Percentiles rank a stretch among this genome's conserved stretches.
Evolutionary conservation across 35 echinoderm and acorn worm genomes (phyloP).

Genomic region (Eucidaris tribuloides): DNA sequence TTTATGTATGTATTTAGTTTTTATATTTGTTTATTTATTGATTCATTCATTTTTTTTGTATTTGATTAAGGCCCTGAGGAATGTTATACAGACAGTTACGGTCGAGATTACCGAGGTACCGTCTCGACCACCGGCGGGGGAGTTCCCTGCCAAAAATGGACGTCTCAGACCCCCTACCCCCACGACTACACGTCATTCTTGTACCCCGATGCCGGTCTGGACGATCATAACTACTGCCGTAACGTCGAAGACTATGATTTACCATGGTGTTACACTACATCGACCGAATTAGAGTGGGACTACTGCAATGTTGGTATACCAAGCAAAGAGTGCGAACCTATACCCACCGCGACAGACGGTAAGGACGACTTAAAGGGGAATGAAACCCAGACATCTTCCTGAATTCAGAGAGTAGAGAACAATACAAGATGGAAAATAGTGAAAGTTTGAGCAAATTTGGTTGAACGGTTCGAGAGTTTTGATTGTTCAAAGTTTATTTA

Average conservation of each 20-base stretch:
- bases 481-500: too few relatives aligned
- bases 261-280: conserved; percentile 33
- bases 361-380: too few relatives aligned
- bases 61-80: not conserved
- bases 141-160: conserved; percentile 25
- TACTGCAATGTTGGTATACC: conserved; percentile 48
- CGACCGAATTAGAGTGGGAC: conserved; percentile 3
- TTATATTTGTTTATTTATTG: too few relatives aligned
- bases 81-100: not conserved
- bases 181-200: not conserved
- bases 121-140: not conserved
- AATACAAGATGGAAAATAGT: too few relatives aligned
- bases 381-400: too few relatives aligned
- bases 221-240: conserved; percentile 44
- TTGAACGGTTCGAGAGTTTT: too few relatives aligned
- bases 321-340: too few relatives aligned
- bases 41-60: not conserved
- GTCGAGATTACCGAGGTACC: conserved; percentile 22
- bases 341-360: too few relatives aligned
- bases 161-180: conserved; percentile 3
- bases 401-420: too few relatives aligned
- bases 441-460: too few relatives aligned
- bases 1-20: too few relatives aligned
- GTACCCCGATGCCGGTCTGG: conserved; percentile 33
- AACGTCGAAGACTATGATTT: conserved; percentile 1